A percentile compares a stretch with the other conserved stretches of the same genome.
Conservation (phyloP, 2,888 invertebrate genomes). For the Caenorhabditis imperialis region DNA sequence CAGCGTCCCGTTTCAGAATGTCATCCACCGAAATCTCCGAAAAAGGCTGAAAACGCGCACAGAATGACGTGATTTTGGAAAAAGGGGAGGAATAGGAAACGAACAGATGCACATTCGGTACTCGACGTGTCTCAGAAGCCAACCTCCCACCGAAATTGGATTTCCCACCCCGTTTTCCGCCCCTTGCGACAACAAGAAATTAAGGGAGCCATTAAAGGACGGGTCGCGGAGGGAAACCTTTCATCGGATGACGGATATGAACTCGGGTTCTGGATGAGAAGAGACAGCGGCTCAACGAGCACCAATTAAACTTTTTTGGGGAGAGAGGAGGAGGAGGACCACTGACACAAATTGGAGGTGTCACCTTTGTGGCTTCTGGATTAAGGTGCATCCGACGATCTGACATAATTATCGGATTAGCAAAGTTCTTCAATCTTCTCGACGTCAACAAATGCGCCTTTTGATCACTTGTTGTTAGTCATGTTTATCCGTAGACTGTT, state of each 20-base stretch:
- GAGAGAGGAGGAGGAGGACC: not conserved
- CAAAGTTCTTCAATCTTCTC: no score
- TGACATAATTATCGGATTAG: no score
- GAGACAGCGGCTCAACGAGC: conserved; percentile 6
- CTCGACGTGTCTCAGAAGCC: not conserved
- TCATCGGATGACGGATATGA: conserved; percentile 28
- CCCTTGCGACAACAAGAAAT: conserved; percentile 38
- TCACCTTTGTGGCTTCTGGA: no score
- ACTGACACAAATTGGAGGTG: no score
- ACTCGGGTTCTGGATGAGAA: conserved; percentile 27
- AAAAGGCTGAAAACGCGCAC: not conserved
- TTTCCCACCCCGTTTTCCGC: conserved; percentile 35
- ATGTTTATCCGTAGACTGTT: no score
- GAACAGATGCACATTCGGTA: no score
- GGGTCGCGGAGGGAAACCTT: conserved; percentile 45
- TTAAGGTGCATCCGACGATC: no score
- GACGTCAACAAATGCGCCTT: no score
- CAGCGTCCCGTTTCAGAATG: not conserved
- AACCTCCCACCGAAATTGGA: conserved; percentile 31
- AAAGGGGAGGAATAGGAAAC: not conserved
- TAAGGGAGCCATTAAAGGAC: conserved; percentile 36
- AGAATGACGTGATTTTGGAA: no score
- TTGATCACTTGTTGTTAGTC: no score
- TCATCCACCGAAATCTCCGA: conserved; percentile 15
- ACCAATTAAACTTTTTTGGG: conserved; percentile 20